Evolutionary conservation across 2,113 vertebrate species (phyloP).

Genomic region (Pimephales promelas): DNA sequence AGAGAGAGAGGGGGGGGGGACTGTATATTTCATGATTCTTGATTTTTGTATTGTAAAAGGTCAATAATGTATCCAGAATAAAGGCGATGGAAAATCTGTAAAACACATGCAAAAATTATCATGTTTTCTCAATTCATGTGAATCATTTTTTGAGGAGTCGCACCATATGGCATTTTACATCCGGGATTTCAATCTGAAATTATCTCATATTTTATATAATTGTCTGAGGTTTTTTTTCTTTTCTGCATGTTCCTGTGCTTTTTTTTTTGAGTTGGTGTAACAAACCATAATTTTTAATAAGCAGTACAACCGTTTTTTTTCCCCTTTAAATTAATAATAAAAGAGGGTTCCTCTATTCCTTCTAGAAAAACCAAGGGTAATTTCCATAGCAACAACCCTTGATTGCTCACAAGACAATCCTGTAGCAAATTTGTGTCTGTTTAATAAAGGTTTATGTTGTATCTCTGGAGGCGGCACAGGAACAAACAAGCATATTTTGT

Average conservation of each 20-base stretch:
- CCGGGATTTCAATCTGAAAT: too few species aligned
- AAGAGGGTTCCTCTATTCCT: not conserved
- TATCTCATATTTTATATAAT: too few species aligned
- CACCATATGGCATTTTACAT: not conserved
- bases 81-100: not conserved
- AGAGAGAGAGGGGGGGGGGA: too few species aligned
- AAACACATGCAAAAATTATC: not conserved
- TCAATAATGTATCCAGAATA: not conserved
- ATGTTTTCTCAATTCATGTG: not conserved
- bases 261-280: not conserved
- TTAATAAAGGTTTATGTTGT: constrained; percentile 50
- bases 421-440: constrained; percentile 41
- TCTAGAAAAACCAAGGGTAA: constrained; percentile 20
- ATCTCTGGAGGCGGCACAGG: constrained; percentile 21
- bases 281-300: not conserved
- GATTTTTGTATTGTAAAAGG: constrained; percentile 32
- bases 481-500: constrained; percentile 50
- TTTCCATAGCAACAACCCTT: constrained; percentile 31
- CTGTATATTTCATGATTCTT: constrained; percentile 15
- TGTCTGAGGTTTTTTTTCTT: too few species aligned
- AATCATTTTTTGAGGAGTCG: too few species aligned
- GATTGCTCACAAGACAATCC: constrained; percentile 24
- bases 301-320: not conserved
- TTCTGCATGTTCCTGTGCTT: not conserved
- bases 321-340: not conserved